These are phyloP conservation scores for Pogonocherus hispidulus DNA, from an alignment of 2,888 invertebrate species.

Conservation along the genomic window DNA sequence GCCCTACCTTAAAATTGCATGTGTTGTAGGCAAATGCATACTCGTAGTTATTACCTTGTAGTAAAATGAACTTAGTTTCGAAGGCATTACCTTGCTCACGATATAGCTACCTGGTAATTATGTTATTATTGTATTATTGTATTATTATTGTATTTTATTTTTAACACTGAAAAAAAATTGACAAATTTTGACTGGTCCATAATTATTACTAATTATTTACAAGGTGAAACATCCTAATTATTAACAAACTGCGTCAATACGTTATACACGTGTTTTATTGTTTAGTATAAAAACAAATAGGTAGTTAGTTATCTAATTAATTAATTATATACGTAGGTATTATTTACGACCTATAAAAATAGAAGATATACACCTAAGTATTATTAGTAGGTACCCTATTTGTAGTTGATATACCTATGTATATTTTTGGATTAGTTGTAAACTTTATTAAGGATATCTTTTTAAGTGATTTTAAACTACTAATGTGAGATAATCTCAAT, in stretches of 20 bases:
- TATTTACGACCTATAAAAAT: neutral
- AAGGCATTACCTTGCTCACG: neutral
- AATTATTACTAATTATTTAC: conserved; percentile 22
- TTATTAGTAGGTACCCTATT: neutral
- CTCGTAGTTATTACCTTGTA: neutral
- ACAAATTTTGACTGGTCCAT: conserved; percentile 15
- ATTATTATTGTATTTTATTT: too few relatives aligned
- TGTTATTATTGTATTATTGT: too few relatives aligned
- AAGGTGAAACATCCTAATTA: conserved; percentile 24
- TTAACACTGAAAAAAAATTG: neutral
- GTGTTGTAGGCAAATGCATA: conserved; percentile 7
- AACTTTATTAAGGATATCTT: neutral
- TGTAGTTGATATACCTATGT: neutral
- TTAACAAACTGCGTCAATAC: conserved; percentile 10
- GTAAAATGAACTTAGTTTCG: conserved; percentile 8
- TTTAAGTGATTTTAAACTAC: neutral
- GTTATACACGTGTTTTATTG: conserved; percentile 12
- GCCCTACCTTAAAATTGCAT: conserved; percentile 49
- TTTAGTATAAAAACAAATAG: neutral
- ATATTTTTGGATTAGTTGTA: neutral
- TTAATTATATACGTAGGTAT: neutral
- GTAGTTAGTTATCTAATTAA: neutral
- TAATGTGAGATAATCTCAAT: neutral
- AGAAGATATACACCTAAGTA: neutral
- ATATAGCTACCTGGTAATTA: neutral